Evolutionary conservation across 2,797 vertebrate species (phyloP), one percentile per base, ranked within the genome.

Genomic region (Morelia viridis): DNA sequence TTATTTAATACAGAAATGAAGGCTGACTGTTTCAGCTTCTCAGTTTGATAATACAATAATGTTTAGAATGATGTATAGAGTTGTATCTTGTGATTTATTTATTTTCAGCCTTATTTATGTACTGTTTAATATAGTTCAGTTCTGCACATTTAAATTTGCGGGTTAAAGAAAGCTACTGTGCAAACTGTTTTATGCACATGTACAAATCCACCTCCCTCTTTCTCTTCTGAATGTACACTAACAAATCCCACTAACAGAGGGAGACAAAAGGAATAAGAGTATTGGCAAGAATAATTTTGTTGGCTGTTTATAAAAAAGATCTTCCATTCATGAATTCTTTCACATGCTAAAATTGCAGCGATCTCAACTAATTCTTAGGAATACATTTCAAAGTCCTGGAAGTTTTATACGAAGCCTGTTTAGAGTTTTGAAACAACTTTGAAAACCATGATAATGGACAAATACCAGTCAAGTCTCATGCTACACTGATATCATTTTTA

Each of bases 71-170:
- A 97, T 96, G 95, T 97, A 96, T 98, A 97, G 96, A 96, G 92
- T 94, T 97, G 95, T 97, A 96, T 96, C 96, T 96, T 97, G 96
- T 96, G 94, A 97, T 97, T 97, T 97, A 95, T 97, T 97, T 98
- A 97, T 96, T 96, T 97, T 98, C 98, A 98, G 97, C 97, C 96
- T 98, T 98, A 98, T 98, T 98, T 98, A 98, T 98, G 98, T 98
- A 97, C 95, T 97, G 97, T 97, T 97, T 97, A 97, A 97, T 97
- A 96, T 97, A 98, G 97, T 98, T 98, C 96, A 97, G 97, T 98
- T 98, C 98, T 98, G 97, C 96, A 95, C 96, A 97, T 98, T 97
- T 97, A 96, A 96, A 97, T 95, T 96, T 95, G 97, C 94, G 95
- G 94, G 95, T 64, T 87, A 94, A 96, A 95, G 95, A 92, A 97